phyloP scores from a whole-genome alignment of 2,888 invertebrate genomes.

The Plagodis dolabraria region DNA sequence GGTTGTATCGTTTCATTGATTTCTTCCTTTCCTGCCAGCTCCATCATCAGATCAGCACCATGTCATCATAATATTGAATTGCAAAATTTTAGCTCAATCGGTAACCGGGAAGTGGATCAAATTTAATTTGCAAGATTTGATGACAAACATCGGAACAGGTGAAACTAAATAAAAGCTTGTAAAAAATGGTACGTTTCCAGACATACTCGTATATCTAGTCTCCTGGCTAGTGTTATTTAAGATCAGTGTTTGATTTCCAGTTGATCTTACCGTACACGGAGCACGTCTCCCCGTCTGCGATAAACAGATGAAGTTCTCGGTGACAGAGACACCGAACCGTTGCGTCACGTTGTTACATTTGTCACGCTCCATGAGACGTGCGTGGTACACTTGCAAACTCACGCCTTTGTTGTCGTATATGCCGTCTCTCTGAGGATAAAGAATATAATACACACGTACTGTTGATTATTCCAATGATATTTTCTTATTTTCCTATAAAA shows the following conservation, averaged over 20 bases:
- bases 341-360: slow-evolving; percentile 70
- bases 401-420: slow-evolving; percentile 48
- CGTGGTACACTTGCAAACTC: slow-evolving; percentile 65
- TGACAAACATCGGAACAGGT: too few species aligned
- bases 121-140: too few species aligned
- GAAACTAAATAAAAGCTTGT: too few species aligned
- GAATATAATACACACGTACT: background rate
- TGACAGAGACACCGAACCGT: slow-evolving; percentile 63
- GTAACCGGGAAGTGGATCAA: too few species aligned
- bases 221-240: background rate
- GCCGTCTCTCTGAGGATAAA: slow-evolving; percentile 63
- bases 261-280: slow-evolving; percentile 70
- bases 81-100: too few species aligned
- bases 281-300: slow-evolving; percentile 61
- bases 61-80: too few species aligned
- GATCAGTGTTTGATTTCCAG: background rate
- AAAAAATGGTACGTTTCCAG: too few species aligned
- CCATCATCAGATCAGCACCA: too few species aligned
- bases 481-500: too few species aligned
- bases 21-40: too few species aligned
- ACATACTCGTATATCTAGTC: too few species aligned
- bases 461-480: background rate
- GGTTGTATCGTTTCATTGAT: too few species aligned
- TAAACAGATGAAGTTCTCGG: slow-evolving; percentile 69
- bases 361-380: slow-evolving; percentile 50